Base-by-base conservation (phyloP, 2,797 vertebrate genomes). In the Manis crassicaudata region DNA sequence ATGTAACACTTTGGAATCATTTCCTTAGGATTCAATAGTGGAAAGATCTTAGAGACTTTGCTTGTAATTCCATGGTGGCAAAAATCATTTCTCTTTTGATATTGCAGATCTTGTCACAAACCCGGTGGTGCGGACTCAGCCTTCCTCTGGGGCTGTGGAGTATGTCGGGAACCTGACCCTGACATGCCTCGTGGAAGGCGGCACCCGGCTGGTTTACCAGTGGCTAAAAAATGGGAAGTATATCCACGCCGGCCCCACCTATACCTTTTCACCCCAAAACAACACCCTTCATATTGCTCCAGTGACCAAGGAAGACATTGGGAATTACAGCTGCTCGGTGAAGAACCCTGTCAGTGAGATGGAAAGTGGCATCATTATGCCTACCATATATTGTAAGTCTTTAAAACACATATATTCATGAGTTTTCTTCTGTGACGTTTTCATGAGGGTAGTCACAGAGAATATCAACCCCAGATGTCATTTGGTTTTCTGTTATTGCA, bases 361-460 rank as follows among this genome's bases (percentile, higher is more conserved):
- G 90, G 96, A 97, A 96, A 99, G 99, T 97, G 98, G 98, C 27
- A 75, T 93, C 32, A 95, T 98, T 97, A 97, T 98, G 1, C 99
- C 99, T 90, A 99, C 96, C 25, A 99, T 99, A 97, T 99, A 99
- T 97, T 99, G 99, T 99, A 97, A 99, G 99, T 99, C 60, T 14
- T 29, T 32, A 0, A 54, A 54, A 92, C 8, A n/a, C 37, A 43
- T 16, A 32, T 90, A 63, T 29, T 81, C 52, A 81, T 63, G 50
- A 81, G 5, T 32, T 52, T 88, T 70, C 40, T 32, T 82, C 72
- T 76, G n/a, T 58, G 29, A 87, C 6, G 25, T 40, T 90, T 65
- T 87, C 72, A 67, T 3, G 37, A 25, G n/a, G 3, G 2, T 76
- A n/a, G 56, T 58, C 23, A 73, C 40, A 65, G 83, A 88, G n/a